Evolutionary conservation across 2,888 invertebrate genomes (phyloP), one percentile per base, ranked within the genome.

Genomic region (Troides helena): DNA sequence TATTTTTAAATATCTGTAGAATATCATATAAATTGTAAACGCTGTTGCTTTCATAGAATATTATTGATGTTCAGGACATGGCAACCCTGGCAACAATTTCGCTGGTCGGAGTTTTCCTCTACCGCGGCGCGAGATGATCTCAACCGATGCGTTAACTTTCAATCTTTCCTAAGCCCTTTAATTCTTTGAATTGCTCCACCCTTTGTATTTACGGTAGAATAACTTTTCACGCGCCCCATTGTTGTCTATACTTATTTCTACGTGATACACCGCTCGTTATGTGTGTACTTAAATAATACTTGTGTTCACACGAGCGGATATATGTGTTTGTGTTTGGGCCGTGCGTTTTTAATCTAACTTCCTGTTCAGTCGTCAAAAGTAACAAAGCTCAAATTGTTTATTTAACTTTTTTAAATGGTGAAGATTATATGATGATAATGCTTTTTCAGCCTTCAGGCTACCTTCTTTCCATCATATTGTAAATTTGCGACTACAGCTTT

Each of bases 151-250:
- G 81, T 83, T 84, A 85, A 85, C 83, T 87, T 86, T 81, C 82
- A 86, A 86, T 86, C 88, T 85, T 78, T 74, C 75, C 71, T 79
- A 81, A 85, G 82, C 81, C 81, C 80, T 82, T 84, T 84, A 85
- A 85, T 87, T 83, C 85, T 79, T 83, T 85, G 83, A 86, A 86
- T 85, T 83, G 83, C 83, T 87, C 81, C 74, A 73, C 81, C 82
- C 81, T 83, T 83, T 79, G 78, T 77, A 30, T 70, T 39, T 67
- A 66, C 65, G 68, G 50, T 65, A 60, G n/a, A 67, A 68, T 72
- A 65, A 65, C 62, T 68, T 63, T 50, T 30, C 56, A 62, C 62
- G 36, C 65, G 43, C 66, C 18, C 57, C 59, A 30, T 30, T 68
- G 18, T 67, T 57, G 57, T 46, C 43, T 53, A 56, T 63, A 63